A percentile compares a stretch with the other conserved stretches of the same genome.
These are phyloP conservation scores for Potamilus streckersoni DNA, from an alignment of 1,140 invertebrate genomes.

Conservation along the genomic window DNA sequence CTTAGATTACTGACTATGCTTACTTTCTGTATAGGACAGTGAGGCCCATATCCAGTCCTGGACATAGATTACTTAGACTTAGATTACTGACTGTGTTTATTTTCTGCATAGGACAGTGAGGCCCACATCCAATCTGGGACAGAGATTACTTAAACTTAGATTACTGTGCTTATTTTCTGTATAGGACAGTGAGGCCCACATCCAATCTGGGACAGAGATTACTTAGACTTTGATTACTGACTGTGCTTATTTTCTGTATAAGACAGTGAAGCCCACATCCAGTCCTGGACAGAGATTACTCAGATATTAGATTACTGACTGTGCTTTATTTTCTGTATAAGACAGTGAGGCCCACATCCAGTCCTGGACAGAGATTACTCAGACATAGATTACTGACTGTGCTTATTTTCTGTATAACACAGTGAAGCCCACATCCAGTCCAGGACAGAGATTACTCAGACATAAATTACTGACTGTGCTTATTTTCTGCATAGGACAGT, in stretches of 20 bases:
- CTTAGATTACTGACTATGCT: no score
- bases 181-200: slow-evolving; percentile 76
- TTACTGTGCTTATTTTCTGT: slow-evolving; percentile 15
- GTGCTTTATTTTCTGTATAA: no score
- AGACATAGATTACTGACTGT: no score
- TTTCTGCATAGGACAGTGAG: slow-evolving; percentile 73
- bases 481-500: slow-evolving; percentile 70
- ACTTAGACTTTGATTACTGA: no score
- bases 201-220: slow-evolving; percentile 75
- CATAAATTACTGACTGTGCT: neutral
- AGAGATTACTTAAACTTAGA: slow-evolving; percentile 58
- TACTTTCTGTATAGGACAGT: no score
- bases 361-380: no score
- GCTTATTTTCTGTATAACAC: no score
- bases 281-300: no score
- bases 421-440: slow-evolving; percentile 74
- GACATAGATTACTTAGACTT: slow-evolving; percentile 68
- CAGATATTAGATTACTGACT: no score
- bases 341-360: no score
- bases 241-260: no score
- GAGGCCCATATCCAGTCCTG: slow-evolving; percentile 75
- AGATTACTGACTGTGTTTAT: neutral
- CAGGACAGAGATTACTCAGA: slow-evolving; percentile 71
- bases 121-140: slow-evolving; percentile 76
- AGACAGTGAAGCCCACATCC: no score